Evolutionary conservation across 2,113 vertebrate species (phyloP), one percentile per base, ranked within the genome.

Genomic region (Zeus faber): DNA sequence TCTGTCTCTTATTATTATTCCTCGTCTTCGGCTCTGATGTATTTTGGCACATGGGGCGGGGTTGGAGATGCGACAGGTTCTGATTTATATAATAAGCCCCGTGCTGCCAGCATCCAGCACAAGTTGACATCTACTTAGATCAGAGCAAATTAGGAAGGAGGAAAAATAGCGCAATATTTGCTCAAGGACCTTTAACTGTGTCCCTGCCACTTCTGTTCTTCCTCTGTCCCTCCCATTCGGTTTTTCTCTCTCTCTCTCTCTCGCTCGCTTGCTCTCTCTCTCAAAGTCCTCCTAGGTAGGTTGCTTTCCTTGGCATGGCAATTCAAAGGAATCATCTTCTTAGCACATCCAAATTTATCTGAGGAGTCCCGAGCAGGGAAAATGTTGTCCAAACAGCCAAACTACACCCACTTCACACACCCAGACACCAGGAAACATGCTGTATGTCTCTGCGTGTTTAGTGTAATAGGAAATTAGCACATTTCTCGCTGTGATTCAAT

Each of bases 41-140:
- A 56, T 75, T 54, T 62, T 73, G 63, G 26, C 54, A 50, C 27
- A 20, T 41, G 52, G 6, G 37, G 57, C 20, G 51, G 7, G 20
- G 43, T 37, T n/a, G n/a, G 6, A 37, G 64, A 67, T 72, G 63
- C 62, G 62, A 59, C 54, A 59, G 39, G 47, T 77, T 77, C 46
- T 29, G 50, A 67, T 67, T 75, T 65, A 75, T 63, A 67, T 68
- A 81, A 79, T 74, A 75, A 66, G 60, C 54, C 63, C 26, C 69
- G 54, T 29, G 26, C 8, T 37, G 14, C 57, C 52, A 58, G 54
- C 68, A 74, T 51, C 16, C 45, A 49, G 58, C 48, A 44, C 47
- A 71, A 51, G 39, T 59, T 78, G 72, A 76, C 74, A 76, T 83
- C 74, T 76, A 67, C 65, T 70, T 60, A 60, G 50, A 56, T 61